These are phyloP conservation scores for Okamejei kenojei DNA, from an alignment of 2,797 vertebrate genomes.

Conservation along the genomic window DNA sequence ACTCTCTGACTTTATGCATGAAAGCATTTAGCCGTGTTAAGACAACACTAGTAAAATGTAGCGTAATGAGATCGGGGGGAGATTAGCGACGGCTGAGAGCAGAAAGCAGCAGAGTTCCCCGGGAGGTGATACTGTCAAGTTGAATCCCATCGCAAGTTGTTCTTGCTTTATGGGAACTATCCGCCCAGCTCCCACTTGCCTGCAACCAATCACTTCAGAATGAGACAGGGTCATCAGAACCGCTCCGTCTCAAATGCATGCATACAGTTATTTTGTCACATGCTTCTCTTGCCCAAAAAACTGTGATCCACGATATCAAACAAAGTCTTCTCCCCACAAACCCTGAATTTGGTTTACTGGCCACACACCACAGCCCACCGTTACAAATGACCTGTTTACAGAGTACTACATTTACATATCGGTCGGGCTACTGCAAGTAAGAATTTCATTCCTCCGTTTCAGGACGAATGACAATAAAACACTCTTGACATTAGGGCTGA, in stretches of 20 bases:
- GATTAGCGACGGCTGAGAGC: background rate
- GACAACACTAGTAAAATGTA: slow-evolving; percentile 6
- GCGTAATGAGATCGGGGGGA: background rate
- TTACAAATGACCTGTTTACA: too few relatives aligned
- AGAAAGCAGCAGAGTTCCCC: background rate
- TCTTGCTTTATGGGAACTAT: background rate
- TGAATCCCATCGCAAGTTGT: background rate
- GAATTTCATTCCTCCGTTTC: too few relatives aligned
- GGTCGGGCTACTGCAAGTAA: too few relatives aligned
- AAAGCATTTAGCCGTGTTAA: background rate
- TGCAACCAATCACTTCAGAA: background rate
- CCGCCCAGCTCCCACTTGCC: background rate
- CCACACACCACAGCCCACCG: background rate
- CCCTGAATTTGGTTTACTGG: background rate
- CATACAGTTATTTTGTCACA: background rate
- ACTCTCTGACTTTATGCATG: background rate
- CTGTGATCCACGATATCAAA: background rate
- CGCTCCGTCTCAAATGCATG: background rate
- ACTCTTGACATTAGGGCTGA: too few relatives aligned
- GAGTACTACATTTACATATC: too few relatives aligned
- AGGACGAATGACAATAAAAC: too few relatives aligned
- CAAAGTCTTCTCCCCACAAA: too few relatives aligned
- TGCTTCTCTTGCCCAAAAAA: background rate
- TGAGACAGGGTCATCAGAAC: background rate
- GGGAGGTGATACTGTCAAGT: background rate